phyloP scores from a whole-genome alignment of 2,113 vertebrate genomes.

The Solea solea region DNA sequence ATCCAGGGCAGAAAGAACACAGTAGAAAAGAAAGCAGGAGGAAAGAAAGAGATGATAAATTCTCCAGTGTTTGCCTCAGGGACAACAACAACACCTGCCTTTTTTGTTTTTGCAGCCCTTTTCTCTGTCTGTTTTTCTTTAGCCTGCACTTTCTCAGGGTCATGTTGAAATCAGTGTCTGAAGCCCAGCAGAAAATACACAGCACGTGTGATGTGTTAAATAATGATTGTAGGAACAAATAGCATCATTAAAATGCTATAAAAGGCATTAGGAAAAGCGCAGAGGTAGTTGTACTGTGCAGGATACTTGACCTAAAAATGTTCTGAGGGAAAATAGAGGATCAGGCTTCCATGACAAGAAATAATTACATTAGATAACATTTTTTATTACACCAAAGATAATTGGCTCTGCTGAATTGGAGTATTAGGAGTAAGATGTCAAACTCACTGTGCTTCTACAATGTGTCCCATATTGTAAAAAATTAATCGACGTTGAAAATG shows the following conservation, averaged over 20 bases:
- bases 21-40: constrained; percentile 38
- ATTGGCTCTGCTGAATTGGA: constrained; percentile 31
- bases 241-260: constrained; percentile 60
- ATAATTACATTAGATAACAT: constrained; percentile 41
- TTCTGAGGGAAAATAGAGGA: constrained; percentile 33
- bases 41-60: constrained; percentile 57
- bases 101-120: constrained; percentile 38
- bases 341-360: constrained; percentile 36
- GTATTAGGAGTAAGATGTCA: constrained; percentile 46
- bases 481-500: constrained; percentile 15
- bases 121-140: constrained; percentile 36
- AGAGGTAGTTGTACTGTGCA: constrained; percentile 31
- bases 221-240: constrained; percentile 42
- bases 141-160: constrained; percentile 60
- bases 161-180: constrained; percentile 30
- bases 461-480: background rate
- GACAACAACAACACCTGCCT: constrained; percentile 69
- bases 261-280: constrained; percentile 43
- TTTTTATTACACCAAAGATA: constrained; percentile 37
- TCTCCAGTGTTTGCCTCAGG: constrained; percentile 56
- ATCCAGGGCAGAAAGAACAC: constrained; percentile 65
- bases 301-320: constrained; percentile 67
- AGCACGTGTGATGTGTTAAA: constrained; percentile 27
- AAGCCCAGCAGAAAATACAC: constrained; percentile 23
- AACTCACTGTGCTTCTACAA: background rate